Percentiles rank a stretch among this genome's conserved stretches.
These are phyloP conservation scores for Channallabes apus DNA, from an alignment of 2,797 vertebrate genomes.

Conservation along the genomic window DNA sequence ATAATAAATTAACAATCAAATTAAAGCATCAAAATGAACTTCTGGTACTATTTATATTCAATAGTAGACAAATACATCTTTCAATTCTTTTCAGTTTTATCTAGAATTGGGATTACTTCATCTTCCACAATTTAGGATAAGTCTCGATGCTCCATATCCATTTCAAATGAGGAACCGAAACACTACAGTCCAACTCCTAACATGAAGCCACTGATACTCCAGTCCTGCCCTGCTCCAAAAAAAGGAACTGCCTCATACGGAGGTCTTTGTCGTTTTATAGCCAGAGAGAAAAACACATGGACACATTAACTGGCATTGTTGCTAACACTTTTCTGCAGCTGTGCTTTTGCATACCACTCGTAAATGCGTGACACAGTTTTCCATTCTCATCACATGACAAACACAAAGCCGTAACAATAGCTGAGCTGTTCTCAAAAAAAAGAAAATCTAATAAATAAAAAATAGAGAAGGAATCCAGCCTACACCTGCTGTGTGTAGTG, in stretches of 20 bases:
- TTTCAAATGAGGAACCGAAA: neutral
- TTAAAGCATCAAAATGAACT: neutral
- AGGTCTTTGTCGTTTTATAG: conserved; percentile 7
- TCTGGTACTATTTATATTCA: neutral
- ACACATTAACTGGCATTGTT: conserved; percentile 38
- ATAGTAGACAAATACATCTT: neutral
- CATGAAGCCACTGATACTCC: neutral
- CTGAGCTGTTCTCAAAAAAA: conserved; percentile 67
- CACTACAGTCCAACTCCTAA: neutral
- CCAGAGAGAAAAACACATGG: conserved; percentile 36
- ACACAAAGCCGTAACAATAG: conserved; percentile 69
- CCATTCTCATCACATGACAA: conserved; percentile 62
- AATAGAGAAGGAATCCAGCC: conserved; percentile 43
- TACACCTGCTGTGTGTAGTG: conserved; percentile 76
- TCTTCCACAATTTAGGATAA: neutral
- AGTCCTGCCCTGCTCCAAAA: neutral
- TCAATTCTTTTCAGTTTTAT: neutral
- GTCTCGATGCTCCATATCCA: neutral
- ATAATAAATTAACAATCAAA: neutral
- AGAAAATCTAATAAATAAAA: neutral
- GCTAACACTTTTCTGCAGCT: conserved; percentile 49
- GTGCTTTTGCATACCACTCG: conserved; percentile 41
- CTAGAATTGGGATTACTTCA: neutral
- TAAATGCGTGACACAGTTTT: conserved; percentile 54
- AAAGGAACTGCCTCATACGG: neutral